Evolutionary conservation across 1,140 invertebrate species (phyloP).

Genomic region (Zophobas morio): DNA sequence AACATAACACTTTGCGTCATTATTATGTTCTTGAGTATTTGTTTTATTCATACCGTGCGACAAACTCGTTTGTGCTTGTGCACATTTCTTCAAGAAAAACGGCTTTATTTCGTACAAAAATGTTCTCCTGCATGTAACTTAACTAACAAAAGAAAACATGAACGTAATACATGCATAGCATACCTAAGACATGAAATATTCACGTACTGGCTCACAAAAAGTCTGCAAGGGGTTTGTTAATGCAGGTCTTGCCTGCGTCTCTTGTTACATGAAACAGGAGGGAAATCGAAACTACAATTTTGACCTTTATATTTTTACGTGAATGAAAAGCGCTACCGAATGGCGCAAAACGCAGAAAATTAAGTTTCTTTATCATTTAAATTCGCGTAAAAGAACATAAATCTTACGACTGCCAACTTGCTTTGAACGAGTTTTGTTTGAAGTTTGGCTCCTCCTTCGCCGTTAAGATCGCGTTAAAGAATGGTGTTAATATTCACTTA

Average conservation of each 20-base stretch:
- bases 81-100: background rate
- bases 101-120: slow-evolving; percentile 2
- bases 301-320: background rate
- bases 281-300: background rate
- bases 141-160: background rate
- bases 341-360: background rate
- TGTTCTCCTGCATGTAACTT: background rate
- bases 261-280: too few species aligned
- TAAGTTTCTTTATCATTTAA: background rate
- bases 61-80: background rate
- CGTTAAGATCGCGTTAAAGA: background rate
- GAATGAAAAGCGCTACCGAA: background rate
- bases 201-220: background rate
- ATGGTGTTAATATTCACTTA: too few species aligned
- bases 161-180: background rate
- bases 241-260: background rate
- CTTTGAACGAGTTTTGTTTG: slow-evolving; percentile 13
- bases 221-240: background rate
- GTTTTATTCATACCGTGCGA: background rate
- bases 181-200: background rate
- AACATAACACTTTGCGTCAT: too few species aligned
- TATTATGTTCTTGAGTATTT: background rate
- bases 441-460: background rate
- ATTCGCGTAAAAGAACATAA: background rate
- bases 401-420: background rate